Evolutionary conservation across 2,888 invertebrate genomes (phyloP).

Genomic region (Tinea semifulvella): DNA sequence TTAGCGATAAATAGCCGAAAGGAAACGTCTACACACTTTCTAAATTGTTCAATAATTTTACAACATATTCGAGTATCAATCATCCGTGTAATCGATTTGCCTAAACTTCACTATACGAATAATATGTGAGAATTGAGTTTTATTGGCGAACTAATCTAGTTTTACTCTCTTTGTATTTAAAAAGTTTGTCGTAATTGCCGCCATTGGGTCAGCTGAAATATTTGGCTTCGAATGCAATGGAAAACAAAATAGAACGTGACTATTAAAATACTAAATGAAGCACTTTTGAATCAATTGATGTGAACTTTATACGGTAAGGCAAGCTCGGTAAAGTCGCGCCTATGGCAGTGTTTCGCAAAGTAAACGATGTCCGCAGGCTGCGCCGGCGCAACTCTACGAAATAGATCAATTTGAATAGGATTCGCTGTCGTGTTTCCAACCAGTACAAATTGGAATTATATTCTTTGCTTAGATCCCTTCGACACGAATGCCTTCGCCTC

Average conservation of each 20-base stretch:
- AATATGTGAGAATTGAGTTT: constrained; percentile 1
- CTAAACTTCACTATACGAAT: neutral
- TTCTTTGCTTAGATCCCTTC: constrained; percentile 14
- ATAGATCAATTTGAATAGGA: constrained; percentile 14
- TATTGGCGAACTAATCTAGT: neutral
- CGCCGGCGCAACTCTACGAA: constrained; percentile 8
- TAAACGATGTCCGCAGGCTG: constrained; percentile 9
- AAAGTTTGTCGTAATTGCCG: neutral
- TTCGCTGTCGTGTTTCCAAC: constrained; percentile 13
- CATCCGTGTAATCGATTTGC: neutral
- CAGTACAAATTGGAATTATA: constrained; percentile 13
- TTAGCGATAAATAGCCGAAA: constrained; percentile 7
- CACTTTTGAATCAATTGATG: constrained; percentile 10
- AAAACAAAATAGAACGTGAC: constrained; percentile 6
- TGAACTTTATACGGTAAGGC: constrained; percentile 12
- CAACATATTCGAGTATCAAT: constrained; percentile 1
- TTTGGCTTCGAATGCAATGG: neutral
- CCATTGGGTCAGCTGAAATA: neutral
- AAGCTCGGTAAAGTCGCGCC: constrained; percentile 11
- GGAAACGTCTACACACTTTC: constrained; percentile 9
- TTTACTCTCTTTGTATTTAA: neutral
- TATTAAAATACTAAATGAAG: constrained; percentile 11
- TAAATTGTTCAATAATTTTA: constrained; percentile 1
- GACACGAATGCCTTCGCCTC: constrained; percentile 10
- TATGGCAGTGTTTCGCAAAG: constrained; percentile 10